Conservation (phyloP, 2,888 invertebrate species). For the Epicampocera succincta region DNA sequence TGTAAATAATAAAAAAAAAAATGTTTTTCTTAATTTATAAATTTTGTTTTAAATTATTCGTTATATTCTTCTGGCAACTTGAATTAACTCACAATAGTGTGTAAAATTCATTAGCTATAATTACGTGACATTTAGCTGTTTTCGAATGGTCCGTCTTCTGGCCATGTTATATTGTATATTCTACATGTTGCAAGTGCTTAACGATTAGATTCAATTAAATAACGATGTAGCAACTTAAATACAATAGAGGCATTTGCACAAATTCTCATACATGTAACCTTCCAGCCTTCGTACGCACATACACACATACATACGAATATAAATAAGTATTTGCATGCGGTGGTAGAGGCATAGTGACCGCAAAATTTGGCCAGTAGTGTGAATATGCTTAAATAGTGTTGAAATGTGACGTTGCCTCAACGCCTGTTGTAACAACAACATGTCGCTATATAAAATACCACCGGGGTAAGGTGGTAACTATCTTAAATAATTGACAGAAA, state of each 20-base stretch:
- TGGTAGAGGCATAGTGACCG: conserved; percentile 10
- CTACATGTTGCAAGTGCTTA: conserved; percentile 45
- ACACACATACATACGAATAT: neutral
- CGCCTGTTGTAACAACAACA: conserved; percentile 59
- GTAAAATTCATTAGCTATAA: conserved; percentile 63
- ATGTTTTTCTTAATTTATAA: neutral
- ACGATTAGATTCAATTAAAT: conserved; percentile 80
- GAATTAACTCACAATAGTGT: conserved; percentile 19
- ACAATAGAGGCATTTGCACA: conserved; percentile 17
- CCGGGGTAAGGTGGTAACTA: conserved; percentile 46
- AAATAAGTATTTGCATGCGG: neutral
- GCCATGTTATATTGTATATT: conserved; percentile 13
- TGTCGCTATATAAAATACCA: conserved; percentile 25
- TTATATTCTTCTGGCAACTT: neutral
- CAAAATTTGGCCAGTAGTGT: conserved; percentile 44
- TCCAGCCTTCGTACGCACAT: no score
- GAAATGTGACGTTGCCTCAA: conserved; percentile 48
- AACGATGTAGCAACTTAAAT: conserved; percentile 76
- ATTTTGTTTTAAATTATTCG: neutral
- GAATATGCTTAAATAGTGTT: conserved; percentile 58
- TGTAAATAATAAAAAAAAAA: no score
- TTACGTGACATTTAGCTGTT: conserved; percentile 62
- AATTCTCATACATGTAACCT: neutral
- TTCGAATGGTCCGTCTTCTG: conserved; percentile 17
- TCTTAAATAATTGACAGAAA: conserved; percentile 23